Conservation (phyloP, 2,797 vertebrate species). For the Xerus rutilus region DNA sequence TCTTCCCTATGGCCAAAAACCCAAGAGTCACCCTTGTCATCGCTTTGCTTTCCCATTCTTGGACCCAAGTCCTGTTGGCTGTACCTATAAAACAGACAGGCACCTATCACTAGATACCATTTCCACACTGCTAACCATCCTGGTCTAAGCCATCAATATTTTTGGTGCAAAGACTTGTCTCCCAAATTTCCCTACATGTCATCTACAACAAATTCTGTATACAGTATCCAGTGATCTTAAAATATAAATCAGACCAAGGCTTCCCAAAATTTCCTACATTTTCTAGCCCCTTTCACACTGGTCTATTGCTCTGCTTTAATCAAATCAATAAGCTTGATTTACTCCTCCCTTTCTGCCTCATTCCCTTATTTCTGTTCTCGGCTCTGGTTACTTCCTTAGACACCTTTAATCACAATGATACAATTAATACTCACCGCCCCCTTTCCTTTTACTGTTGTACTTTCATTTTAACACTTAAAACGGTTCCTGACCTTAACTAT, state of each 20-base stretch:
- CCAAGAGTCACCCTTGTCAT: neutral
- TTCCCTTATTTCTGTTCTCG: neutral
- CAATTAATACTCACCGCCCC: neutral
- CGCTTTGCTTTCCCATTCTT: neutral
- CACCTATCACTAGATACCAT: neutral
- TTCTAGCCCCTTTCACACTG: neutral
- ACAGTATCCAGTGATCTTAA: neutral
- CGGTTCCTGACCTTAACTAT: neutral
- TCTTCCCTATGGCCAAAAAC: neutral
- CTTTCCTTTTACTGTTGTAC: neutral
- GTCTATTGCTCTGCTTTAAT: neutral
- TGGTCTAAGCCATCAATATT: neutral
- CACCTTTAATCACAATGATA: neutral
- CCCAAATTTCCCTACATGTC: neutral
- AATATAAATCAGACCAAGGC: neutral
- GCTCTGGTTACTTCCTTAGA: neutral
- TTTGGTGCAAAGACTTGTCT: neutral
- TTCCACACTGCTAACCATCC: neutral
- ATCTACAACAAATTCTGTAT: neutral
- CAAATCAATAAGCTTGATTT: neutral
- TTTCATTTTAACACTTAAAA: neutral
- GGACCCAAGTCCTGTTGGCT: neutral
- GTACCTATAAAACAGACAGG: neutral
- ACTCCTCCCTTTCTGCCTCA: neutral
- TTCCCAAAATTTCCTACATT: neutral